Percentiles rank a stretch among this genome's conserved stretches.
Conservation (phyloP, 2,113 vertebrate species). For the Tragelaphus scriptus region DNA sequence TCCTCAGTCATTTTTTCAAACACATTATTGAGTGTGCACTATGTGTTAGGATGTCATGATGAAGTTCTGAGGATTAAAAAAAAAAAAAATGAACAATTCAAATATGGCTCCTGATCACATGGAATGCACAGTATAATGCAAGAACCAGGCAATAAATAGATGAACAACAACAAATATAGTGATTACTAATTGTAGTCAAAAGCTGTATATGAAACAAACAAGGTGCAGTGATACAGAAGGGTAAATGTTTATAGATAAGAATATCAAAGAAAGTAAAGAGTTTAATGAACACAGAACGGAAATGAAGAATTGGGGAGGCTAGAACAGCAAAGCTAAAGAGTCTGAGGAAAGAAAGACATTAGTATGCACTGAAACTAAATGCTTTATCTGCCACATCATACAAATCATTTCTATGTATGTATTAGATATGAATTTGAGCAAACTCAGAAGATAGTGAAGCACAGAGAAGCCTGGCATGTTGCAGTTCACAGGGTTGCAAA, state of each 20-base stretch:
- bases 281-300: not conserved
- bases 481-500: not conserved
- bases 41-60: not conserved
- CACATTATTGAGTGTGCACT: not conserved
- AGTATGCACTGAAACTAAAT: not conserved
- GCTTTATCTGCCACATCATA: not conserved
- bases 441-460: not conserved
- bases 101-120: not conserved
- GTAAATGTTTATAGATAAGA: not conserved
- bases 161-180: not conserved
- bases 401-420: not conserved
- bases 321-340: not conserved
- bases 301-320: not conserved
- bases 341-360: not conserved
- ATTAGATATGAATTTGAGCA: not conserved
- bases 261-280: not conserved
- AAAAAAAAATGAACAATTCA: not conserved
- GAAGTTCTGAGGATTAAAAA: not conserved
- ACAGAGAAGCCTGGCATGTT: not conserved
- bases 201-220: not conserved
- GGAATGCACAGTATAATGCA: not conserved
- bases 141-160: not conserved
- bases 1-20: not conserved
- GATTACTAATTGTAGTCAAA: not conserved
- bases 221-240: not conserved